Percentiles rank a stretch among this genome's conserved stretches.
phyloP scores from a whole-genome alignment of 23 tunicate species.

The Diplosoma virens region DNA sequence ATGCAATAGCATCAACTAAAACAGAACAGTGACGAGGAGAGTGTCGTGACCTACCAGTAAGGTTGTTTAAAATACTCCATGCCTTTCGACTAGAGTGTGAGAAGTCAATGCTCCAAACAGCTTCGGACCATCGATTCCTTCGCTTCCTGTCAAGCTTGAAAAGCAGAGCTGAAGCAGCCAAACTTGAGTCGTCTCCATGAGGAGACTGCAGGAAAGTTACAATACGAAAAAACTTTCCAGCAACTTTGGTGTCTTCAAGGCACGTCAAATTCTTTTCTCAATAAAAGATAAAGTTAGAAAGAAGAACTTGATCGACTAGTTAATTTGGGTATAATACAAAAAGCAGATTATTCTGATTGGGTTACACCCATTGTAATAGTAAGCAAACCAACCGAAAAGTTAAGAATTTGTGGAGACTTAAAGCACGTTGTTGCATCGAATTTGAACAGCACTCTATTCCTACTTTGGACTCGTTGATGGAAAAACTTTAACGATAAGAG shows the following conservation, averaged over 20 bases:
- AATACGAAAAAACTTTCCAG: too few relatives aligned
- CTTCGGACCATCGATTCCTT: too few relatives aligned
- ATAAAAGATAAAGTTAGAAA: neutral
- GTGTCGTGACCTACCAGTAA: too few relatives aligned
- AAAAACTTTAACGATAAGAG: constrained; percentile 1
- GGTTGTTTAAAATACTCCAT: too few relatives aligned
- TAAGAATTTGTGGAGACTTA: constrained; percentile 28
- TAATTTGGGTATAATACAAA: neutral
- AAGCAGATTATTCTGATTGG: constrained; percentile 13
- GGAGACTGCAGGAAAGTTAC: too few relatives aligned
- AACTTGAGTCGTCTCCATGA: too few relatives aligned
- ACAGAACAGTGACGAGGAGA: too few relatives aligned
- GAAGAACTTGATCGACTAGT: constrained; percentile 16
- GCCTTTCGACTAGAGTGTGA: too few relatives aligned
- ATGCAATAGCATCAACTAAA: too few relatives aligned
- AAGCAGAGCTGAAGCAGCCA: too few relatives aligned
- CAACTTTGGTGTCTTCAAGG: neutral
- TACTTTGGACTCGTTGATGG: constrained; percentile 8
- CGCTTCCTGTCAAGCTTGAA: too few relatives aligned
- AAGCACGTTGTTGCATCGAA: neutral
- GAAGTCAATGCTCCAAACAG: too few relatives aligned
- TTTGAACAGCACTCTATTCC: constrained; percentile 21
- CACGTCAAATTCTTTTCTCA: neutral
- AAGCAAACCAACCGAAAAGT: neutral
- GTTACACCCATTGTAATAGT: constrained; percentile 14